Percentiles rank a stretch among this genome's conserved stretches.
Conservation (phyloP, 1,140 invertebrate genomes). For the Drosophila prosaltans region DNA sequence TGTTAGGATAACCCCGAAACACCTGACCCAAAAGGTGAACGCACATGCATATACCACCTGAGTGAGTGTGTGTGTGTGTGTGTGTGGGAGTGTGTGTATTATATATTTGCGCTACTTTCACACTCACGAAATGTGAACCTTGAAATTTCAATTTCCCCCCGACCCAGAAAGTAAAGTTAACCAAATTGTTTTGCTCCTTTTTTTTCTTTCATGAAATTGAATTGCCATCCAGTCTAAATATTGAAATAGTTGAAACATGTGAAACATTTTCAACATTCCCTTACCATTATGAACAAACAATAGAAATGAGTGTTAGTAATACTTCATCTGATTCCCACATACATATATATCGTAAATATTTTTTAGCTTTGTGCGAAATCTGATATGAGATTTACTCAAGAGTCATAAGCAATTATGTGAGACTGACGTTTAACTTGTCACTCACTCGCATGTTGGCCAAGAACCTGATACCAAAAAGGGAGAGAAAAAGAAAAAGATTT, state of each 20-base stretch:
- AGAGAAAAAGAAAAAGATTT: neutral
- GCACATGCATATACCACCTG: neutral
- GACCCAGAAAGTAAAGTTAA: slow-evolving; percentile 6
- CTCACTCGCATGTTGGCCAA: slow-evolving; percentile 11
- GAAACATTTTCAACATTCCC: neutral
- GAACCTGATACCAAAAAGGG: neutral
- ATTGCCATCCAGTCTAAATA: slow-evolving; percentile 13
- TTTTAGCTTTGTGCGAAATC: slow-evolving; percentile 13
- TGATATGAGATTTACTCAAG: slow-evolving; percentile 23
- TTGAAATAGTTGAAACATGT: slow-evolving; percentile 16
- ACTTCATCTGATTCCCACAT: slow-evolving; percentile 1
- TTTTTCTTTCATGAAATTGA: neutral
- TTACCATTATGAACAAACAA: neutral
- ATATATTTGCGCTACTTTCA: slow-evolving; percentile 6
- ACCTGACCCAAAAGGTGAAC: neutral
- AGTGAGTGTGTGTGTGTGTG: neutral
- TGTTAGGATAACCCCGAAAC: slow-evolving; percentile 1
- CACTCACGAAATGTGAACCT: slow-evolving; percentile 5
- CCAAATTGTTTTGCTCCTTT: neutral
- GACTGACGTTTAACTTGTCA: slow-evolving; percentile 22
- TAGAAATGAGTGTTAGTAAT: slow-evolving; percentile 3
- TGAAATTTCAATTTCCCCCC: slow-evolving; percentile 12
- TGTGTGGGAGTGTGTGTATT: neutral
- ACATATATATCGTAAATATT: neutral
- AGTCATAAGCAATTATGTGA: slow-evolving; percentile 20